Percentiles rank a stretch among this genome's conserved stretches.
phyloP scores from a whole-genome alignment of 1,140 invertebrate species.

The Dendroctonus ponderosae region DNA sequence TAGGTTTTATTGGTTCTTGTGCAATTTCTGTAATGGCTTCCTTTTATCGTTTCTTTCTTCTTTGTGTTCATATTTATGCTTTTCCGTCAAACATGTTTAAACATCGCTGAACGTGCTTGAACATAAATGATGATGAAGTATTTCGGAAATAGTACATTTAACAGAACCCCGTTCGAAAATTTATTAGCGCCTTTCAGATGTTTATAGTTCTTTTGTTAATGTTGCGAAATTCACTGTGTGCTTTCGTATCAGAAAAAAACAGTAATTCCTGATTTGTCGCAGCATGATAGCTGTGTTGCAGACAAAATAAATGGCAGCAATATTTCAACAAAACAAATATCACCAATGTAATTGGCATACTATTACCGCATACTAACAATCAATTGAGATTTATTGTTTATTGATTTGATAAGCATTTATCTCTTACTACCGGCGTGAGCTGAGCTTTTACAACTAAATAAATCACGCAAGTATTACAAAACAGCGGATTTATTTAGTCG shows the following conservation, averaged over 20 bases:
- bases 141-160: slow-evolving; percentile 1
- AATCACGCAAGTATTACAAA: slow-evolving; percentile 15
- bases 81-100: not conserved
- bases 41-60: slow-evolving; percentile 1
- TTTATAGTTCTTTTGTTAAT: too few relatives aligned
- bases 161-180: not conserved
- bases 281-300: not conserved
- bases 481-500: slow-evolving; percentile 10
- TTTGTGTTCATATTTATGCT: slow-evolving; percentile 9
- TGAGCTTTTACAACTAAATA: slow-evolving; percentile 24
- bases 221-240: too few relatives aligned
- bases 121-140: slow-evolving; percentile 3
- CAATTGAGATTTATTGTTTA: slow-evolving; percentile 23
- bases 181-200: not conserved
- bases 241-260: too few relatives aligned
- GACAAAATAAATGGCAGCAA: slow-evolving; percentile 10
- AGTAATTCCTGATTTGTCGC: not conserved
- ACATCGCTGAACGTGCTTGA: not conserved
- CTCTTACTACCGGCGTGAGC: slow-evolving; percentile 21
- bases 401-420: slow-evolving; percentile 23
- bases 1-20: slow-evolving; percentile 1
- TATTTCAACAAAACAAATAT: slow-evolving; percentile 13
- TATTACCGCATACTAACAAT: slow-evolving; percentile 4
- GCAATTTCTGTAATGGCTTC: slow-evolving; percentile 5
- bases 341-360: slow-evolving; percentile 5